Evolutionary conservation across 2,797 vertebrate genomes (phyloP), one percentile per base, ranked within the genome.

Genomic region (Gambelia wislizenii): DNA sequence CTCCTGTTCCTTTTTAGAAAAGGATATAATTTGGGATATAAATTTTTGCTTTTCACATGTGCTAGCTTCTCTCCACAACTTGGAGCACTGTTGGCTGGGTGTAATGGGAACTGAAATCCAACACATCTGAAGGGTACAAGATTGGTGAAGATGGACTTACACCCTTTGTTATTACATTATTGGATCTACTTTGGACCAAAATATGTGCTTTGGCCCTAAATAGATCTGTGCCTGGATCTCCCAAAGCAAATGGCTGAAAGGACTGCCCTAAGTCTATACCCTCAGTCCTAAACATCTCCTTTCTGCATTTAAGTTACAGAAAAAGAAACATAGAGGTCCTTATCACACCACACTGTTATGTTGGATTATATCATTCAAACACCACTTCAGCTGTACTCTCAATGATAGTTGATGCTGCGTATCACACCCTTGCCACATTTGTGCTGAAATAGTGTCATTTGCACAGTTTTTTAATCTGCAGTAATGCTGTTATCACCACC

Each of bases 301-400:
- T n/a, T n/a, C n/a, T 22, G 13, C 25, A 61, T 36, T 10, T 61
- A 39, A 52, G 22, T 4, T 47, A 36, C 25, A 47, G 59, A 25
- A 77, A 13, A n/a, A 75, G 49, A 74, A 86, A 86, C 49, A 56
- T 22, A n/a, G n/a, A n/a, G n/a, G n/a, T n/a, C n/a, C n/a, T n/a
- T n/a, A n/a, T n/a, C n/a, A n/a, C n/a, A n/a, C n/a, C n/a, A n/a
- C n/a, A n/a, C n/a, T n/a, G n/a, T n/a, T n/a, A n/a, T n/a, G n/a
- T n/a, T n/a, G n/a, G n/a, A n/a, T n/a, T n/a, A n/a, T n/a, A n/a
- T n/a, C n/a, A n/a, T n/a, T n/a, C n/a, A n/a, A n/a, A n/a, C n/a
- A n/a, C n/a, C n/a, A n/a, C n/a, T n/a, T n/a, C n/a, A n/a, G n/a
- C n/a, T n/a, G n/a, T n/a, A n/a, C n/a, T n/a, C n/a, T n/a, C n/a